phyloP scores from a whole-genome alignment of 2,888 invertebrate genomes.

The Nomada ruficornis region DNA sequence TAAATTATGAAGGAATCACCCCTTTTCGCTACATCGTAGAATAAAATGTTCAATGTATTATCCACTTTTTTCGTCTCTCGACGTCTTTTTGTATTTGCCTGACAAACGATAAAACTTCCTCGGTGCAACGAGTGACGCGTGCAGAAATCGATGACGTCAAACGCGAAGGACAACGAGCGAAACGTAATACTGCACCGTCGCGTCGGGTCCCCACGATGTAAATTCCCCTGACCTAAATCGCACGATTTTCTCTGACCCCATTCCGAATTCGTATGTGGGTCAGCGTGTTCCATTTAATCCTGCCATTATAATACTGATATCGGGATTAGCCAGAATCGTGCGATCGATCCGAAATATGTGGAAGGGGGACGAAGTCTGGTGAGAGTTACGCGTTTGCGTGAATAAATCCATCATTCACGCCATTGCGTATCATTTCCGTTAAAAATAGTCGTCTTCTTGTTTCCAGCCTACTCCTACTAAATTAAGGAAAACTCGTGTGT shows the following conservation, averaged over 20 bases:
- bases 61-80: not conserved
- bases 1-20: not conserved
- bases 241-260: slow-evolving; percentile 50
- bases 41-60: not conserved
- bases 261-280: slow-evolving; percentile 49
- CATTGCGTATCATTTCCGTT: not conserved
- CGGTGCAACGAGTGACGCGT: slow-evolving; percentile 28
- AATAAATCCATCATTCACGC: not conserved
- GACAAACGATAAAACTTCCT: slow-evolving; percentile 11
- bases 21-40: not conserved
- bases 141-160: slow-evolving; percentile 46
- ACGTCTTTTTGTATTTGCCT: not conserved
- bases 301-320: slow-evolving; percentile 24
- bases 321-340: not conserved
- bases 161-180: slow-evolving; percentile 39
- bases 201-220: slow-evolving; percentile 41
- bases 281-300: slow-evolving; percentile 41
- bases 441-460: not conserved
- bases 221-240: slow-evolving; percentile 59
- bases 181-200: slow-evolving; percentile 45
- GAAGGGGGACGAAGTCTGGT: slow-evolving; percentile 4
- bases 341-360: not conserved
- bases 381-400: slow-evolving; percentile 1
- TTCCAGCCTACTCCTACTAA: not conserved
- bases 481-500: not conserved